Evolutionary conservation across 2,797 vertebrate genomes (phyloP).

Genomic region (Triplophysa bombifrons): DNA sequence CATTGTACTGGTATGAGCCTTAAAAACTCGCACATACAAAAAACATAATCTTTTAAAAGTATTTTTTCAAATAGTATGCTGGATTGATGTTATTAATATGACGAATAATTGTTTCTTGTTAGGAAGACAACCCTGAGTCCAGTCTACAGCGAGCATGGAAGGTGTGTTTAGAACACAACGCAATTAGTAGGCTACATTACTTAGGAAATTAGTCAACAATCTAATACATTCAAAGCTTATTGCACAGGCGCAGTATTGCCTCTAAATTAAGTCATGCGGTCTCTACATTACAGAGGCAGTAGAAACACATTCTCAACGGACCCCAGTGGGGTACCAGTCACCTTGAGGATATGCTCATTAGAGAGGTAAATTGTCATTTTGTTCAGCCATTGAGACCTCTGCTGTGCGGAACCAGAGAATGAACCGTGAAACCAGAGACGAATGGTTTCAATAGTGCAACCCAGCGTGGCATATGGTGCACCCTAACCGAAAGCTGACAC

Average conservation of each 20-base stretch:
- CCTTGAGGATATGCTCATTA: conserved; percentile 66
- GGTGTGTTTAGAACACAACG: not conserved
- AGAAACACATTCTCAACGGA: not conserved
- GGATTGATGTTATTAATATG: no score
- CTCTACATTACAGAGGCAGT: not conserved
- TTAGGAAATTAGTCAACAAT: not conserved
- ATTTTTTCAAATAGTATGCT: no score
- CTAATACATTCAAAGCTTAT: not conserved
- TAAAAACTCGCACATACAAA: no score
- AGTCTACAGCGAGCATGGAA: not conserved
- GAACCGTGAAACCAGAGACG: conserved; percentile 83
- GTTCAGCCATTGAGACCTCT: conserved; percentile 71
- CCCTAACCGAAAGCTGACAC: conserved; percentile 67
- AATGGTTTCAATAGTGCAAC: conserved; percentile 74
- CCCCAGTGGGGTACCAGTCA: conserved; percentile 23
- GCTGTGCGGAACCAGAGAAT: conserved; percentile 70
- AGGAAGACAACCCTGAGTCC: not conserved
- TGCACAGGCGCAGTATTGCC: not conserved
- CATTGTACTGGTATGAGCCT: no score
- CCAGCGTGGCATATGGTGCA: conserved; percentile 71
- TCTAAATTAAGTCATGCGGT: not conserved
- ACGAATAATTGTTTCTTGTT: not conserved
- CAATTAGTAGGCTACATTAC: no score
- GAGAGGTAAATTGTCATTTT: conserved; percentile 75
- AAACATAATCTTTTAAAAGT: no score